Percentiles rank a stretch among this genome's conserved stretches.
These are phyloP conservation scores for Drosophila rubida DNA, from an alignment of 2,888 invertebrate genomes.

Conservation along the genomic window DNA sequence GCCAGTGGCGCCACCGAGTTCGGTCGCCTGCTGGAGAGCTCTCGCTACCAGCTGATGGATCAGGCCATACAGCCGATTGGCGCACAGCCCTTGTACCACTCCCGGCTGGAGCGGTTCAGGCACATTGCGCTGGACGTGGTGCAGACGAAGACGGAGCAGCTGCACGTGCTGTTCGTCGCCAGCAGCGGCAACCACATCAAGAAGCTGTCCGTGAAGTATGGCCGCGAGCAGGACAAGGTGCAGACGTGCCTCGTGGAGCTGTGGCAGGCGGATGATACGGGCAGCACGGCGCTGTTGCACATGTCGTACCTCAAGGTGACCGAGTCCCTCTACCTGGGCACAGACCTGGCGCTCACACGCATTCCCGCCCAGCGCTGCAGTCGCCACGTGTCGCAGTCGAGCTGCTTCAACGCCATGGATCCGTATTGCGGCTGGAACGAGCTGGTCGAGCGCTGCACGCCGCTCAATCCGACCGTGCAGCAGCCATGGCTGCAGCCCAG, in stretches of 20 bases:
- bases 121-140: slow-evolving; percentile 93
- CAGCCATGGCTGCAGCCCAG: slow-evolving; percentile 91
- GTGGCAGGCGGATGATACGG: slow-evolving; percentile 88
- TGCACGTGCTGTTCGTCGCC: slow-evolving; percentile 93
- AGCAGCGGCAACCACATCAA: slow-evolving; percentile 91
- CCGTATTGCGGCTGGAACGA: slow-evolving; percentile 98
- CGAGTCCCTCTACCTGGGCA: slow-evolving; percentile 92
- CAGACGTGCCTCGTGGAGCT: slow-evolving; percentile 94
- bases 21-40: slow-evolving; percentile 87
- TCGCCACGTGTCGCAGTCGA: slow-evolving; percentile 89
- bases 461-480: slow-evolving; percentile 86
- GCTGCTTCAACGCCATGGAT: slow-evolving; percentile 94
- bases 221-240: slow-evolving; percentile 85
- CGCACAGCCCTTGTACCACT: slow-evolving; percentile 88
- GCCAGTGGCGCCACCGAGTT: slow-evolving; percentile 82
- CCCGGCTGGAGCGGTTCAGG: slow-evolving; percentile 89
- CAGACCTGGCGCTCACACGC: slow-evolving; percentile 88
- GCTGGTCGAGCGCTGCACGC: slow-evolving; percentile 89
- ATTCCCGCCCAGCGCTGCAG: slow-evolving; percentile 92
- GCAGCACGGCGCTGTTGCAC: slow-evolving; percentile 85
- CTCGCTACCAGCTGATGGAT: slow-evolving; percentile 95
- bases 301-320: slow-evolving; percentile 93
- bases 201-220: slow-evolving; percentile 90
- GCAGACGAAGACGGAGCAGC: slow-evolving; percentile 88
- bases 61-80: slow-evolving; percentile 92